These are phyloP conservation scores for Takifugu flavidus DNA, from an alignment of 2,113 vertebrate genomes.

Conservation along the genomic window DNA sequence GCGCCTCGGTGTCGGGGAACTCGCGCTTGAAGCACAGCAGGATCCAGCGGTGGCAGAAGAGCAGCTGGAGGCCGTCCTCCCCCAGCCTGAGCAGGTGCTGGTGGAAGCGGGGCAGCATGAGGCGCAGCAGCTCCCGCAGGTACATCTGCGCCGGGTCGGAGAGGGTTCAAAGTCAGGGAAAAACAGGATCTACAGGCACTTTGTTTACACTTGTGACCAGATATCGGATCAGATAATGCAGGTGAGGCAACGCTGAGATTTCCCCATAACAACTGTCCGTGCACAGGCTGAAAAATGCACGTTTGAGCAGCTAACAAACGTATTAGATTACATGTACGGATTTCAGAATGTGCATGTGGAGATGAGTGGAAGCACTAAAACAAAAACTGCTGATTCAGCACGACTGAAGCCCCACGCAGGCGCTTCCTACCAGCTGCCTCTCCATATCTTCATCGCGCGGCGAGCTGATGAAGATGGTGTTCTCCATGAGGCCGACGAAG, in stretches of 20 bases:
- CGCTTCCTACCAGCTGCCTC: conserved; percentile 87
- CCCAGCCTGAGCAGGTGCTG: conserved; percentile 87
- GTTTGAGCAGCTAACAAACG: too few species aligned
- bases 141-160: conserved; percentile 78
- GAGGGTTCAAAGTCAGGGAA: not conserved
- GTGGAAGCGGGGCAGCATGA: conserved; percentile 86
- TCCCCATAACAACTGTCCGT: too few species aligned
- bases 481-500: conserved; percentile 98
- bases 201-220: too few species aligned
- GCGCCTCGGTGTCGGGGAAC: conserved; percentile 89
- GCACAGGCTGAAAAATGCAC: too few species aligned
- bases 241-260: too few species aligned
- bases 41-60: conserved; percentile 98
- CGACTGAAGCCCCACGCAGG: not conserved
- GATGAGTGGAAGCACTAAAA: too few species aligned
- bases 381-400: too few species aligned
- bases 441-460: conserved; percentile 97
- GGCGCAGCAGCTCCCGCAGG: conserved; percentile 89
- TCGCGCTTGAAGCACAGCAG: conserved; percentile 97
- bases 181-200: too few species aligned
- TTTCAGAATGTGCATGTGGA: too few species aligned
- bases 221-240: too few species aligned
- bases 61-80: conserved; percentile 94
- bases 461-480: conserved; percentile 95
- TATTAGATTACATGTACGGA: too few species aligned